Evolutionary conservation across 2,113 vertebrate species (phyloP), one percentile per base, ranked within the genome.

Genomic region (Ciconia maguari): DNA sequence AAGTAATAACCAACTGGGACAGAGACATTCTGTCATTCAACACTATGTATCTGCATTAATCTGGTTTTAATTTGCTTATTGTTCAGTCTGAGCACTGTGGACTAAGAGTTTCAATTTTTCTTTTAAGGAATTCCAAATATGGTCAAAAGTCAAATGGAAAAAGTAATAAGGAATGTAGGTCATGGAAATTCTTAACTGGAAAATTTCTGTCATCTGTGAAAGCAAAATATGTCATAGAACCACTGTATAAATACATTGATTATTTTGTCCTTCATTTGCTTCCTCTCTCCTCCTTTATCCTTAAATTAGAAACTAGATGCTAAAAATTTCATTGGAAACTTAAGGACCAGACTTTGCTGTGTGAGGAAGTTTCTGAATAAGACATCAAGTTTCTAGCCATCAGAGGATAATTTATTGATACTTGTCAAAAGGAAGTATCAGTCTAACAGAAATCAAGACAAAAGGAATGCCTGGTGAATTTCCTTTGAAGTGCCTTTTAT

Each of bases 401-500:
- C 98, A 98, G 98, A 98, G 98, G 98, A 98, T 99, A 98, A 98
- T 99, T 99, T 99, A 99, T 99, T 99, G 98, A 99, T 98, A 99
- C 98, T 98, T 97, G 98, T 99, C 98, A 99, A 98, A 98, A 98
- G 98, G 98, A 98, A 98, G 98, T 98, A 98, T 98, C 98, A 98
- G 97, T 98, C 98, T 97, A 98, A 98, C 97, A 98, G 98, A 98
- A 98, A 98, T 98, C 98, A 98, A 99, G 98, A 99, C 99, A 99
- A 99, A 99, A 99, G 97, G 99, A 99, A 99, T 99, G 98, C 98
- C 98, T 99, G 98, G 99, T 99, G 98, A 99, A 98, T 98, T 98
- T 99, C 98, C 98, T 99, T 99, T 99, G 99, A 99, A 99, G 99
- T 99, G 98, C 98, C 98, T 99, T 99, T 99, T 99, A 98, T 98